Conservation (phyloP, 2,797 vertebrate species). For the Acanthopagrus latus region DNA sequence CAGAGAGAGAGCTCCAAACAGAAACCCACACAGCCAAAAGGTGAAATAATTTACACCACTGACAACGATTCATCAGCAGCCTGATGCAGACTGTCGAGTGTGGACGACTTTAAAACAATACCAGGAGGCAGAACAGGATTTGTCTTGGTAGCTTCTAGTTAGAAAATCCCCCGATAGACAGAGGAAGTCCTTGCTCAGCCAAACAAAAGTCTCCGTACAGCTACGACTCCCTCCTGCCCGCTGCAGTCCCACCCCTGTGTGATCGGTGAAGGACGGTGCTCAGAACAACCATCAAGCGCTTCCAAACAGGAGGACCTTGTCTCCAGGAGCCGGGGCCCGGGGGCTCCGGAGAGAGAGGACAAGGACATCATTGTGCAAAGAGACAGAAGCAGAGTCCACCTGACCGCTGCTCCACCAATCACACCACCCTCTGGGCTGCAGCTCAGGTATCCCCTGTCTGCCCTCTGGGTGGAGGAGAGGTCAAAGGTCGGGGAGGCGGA, state of each 20-base stretch:
- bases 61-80: background rate
- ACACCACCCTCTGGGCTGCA: background rate
- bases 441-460: conserved; percentile 62
- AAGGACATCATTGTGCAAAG: conserved; percentile 61
- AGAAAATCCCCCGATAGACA: background rate
- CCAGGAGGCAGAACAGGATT: background rate
- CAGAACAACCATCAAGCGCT: conserved; percentile 50
- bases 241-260: conserved; percentile 42
- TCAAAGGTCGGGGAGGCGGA: conserved; percentile 43
- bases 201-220: no score
- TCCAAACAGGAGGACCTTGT: conserved; percentile 48
- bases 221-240: conserved; percentile 16
- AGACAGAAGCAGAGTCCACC: conserved; percentile 51
- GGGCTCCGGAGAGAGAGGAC: conserved; percentile 35
- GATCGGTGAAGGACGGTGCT: conserved; percentile 35
- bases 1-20: background rate
- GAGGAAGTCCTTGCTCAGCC: background rate
- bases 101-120: background rate
- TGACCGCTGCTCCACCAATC: conserved; percentile 62
- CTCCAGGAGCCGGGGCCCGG: conserved; percentile 34
- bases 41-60: background rate
- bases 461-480: conserved; percentile 38
- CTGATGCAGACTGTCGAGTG: background rate
- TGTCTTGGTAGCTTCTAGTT: background rate
- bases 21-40: background rate